phyloP scores from a whole-genome alignment of 2,888 invertebrate genomes.

The Saturnia japonica region DNA sequence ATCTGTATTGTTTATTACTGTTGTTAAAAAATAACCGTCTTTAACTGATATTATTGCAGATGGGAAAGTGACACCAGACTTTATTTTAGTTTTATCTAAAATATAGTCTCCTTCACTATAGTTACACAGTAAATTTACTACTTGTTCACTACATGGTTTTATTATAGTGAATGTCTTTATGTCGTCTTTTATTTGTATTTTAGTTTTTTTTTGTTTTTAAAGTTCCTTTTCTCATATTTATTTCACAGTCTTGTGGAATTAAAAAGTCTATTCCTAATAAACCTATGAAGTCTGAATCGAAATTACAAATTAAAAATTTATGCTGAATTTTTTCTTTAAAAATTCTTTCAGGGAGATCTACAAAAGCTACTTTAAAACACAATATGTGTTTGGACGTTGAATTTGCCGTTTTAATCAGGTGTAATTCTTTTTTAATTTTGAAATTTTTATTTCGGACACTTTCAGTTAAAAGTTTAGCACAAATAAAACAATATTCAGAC shows the following conservation, averaged over 20 bases:
- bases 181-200: conserved; percentile 31
- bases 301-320: conserved; percentile 38
- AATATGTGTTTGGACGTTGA: conserved; percentile 44
- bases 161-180: conserved; percentile 29
- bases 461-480: too few relatives aligned
- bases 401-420: conserved; percentile 59
- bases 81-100: too few relatives aligned
- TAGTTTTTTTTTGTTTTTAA: conserved; percentile 24
- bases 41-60: conserved; percentile 28
- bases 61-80: conserved; percentile 27
- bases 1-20: conserved; percentile 30
- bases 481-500: too few relatives aligned
- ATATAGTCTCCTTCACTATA: too few relatives aligned
- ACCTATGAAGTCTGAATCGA: conserved; percentile 36
- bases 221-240: conserved; percentile 36
- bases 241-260: conserved; percentile 27
- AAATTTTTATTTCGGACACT: conserved; percentile 12
- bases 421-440: conserved; percentile 38
- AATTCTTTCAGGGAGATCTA: conserved; percentile 24
- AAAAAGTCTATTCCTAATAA: conserved; percentile 36
- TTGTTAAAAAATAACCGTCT: conserved; percentile 26
- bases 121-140: too few relatives aligned
- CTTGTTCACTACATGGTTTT: conserved; percentile 28
- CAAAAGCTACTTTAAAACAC: conserved; percentile 29
- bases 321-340: conserved; percentile 33